phyloP scores from a whole-genome alignment of 2,113 vertebrate genomes.

The Megaceryle torquata region DNA sequence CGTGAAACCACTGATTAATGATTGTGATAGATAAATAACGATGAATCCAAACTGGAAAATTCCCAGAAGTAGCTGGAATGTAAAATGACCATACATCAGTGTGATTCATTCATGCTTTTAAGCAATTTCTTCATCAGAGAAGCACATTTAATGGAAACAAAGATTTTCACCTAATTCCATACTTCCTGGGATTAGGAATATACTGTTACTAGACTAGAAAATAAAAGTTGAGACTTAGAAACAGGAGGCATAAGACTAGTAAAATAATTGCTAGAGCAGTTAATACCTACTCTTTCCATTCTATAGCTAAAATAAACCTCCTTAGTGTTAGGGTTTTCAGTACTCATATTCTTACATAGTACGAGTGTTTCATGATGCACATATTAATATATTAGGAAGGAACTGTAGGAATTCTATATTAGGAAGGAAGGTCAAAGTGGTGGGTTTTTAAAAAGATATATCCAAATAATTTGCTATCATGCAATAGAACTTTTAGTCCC shows the following conservation, averaged over 20 bases:
- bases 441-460: not conserved
- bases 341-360: not conserved
- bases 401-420: not conserved
- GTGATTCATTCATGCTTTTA: not conserved
- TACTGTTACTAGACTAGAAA: not conserved
- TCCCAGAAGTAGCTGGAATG: slow-evolving; percentile 85
- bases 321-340: not conserved
- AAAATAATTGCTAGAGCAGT: not conserved
- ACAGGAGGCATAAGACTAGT: not conserved
- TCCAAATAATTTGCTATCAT: not conserved
- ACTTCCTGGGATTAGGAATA: not conserved
- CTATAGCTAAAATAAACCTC: not conserved
- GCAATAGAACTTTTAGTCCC: not conserved
- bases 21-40: slow-evolving; percentile 92
- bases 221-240: not conserved
- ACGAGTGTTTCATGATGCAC: not conserved
- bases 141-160: not conserved
- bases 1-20: slow-evolving; percentile 92
- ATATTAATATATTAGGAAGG: not conserved
- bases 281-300: not conserved
- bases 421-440: not conserved
- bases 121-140: not conserved
- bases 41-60: slow-evolving; percentile 88
- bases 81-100: not conserved
- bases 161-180: not conserved